A percentile compares a stretch with the other conserved stretches of the same genome.
Conservation (phyloP, 2,797 vertebrate genomes). For the Sebastiscus tertius region DNA sequence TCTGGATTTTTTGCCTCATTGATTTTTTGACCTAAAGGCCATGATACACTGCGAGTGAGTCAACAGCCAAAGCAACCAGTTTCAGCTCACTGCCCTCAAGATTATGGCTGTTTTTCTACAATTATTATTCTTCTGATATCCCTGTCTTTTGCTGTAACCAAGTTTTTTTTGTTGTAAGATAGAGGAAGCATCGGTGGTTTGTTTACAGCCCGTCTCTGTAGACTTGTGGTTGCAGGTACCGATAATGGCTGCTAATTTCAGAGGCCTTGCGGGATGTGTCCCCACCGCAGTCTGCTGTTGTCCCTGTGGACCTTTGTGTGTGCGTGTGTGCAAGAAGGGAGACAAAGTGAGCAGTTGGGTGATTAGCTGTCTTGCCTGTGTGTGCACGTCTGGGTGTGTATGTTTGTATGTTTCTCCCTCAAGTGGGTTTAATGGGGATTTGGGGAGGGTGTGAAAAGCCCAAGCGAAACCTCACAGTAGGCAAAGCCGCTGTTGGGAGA, state of each 20-base stretch:
- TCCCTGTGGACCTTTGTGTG: slow-evolving; percentile 57
- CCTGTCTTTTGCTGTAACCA: slow-evolving; percentile 2
- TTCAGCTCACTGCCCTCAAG: not conserved
- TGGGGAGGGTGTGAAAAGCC: slow-evolving; percentile 68
- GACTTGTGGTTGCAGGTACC: slow-evolving; percentile 79
- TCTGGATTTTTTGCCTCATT: not conserved
- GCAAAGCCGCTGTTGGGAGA: slow-evolving; percentile 33
- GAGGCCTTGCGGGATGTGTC: slow-evolving; percentile 71
- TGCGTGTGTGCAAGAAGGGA: slow-evolving; percentile 48
- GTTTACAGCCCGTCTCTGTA: slow-evolving; percentile 70
- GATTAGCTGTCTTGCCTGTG: slow-evolving; percentile 64
- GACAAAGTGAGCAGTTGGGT: slow-evolving; percentile 74
- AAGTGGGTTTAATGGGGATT: slow-evolving; percentile 73
- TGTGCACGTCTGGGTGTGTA: slow-evolving; percentile 33
- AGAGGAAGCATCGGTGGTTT: slow-evolving; percentile 47
- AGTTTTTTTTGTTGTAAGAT: slow-evolving; percentile 18
- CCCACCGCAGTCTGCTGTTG: slow-evolving; percentile 62
- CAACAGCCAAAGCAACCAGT: slow-evolving; percentile 1
- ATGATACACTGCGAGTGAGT: slow-evolving; percentile 19
- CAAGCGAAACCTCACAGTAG: slow-evolving; percentile 52
- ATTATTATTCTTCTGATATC: slow-evolving; percentile 20
- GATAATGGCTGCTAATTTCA: slow-evolving; percentile 80
- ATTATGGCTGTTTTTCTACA: slow-evolving; percentile 12
- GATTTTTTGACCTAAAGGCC: slow-evolving; percentile 9
- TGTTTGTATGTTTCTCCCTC: slow-evolving; percentile 57